Evolutionary conservation across 2,113 vertebrate species (phyloP), one percentile per base, ranked within the genome.

Genomic region (Todiramphus saurophagus): DNA sequence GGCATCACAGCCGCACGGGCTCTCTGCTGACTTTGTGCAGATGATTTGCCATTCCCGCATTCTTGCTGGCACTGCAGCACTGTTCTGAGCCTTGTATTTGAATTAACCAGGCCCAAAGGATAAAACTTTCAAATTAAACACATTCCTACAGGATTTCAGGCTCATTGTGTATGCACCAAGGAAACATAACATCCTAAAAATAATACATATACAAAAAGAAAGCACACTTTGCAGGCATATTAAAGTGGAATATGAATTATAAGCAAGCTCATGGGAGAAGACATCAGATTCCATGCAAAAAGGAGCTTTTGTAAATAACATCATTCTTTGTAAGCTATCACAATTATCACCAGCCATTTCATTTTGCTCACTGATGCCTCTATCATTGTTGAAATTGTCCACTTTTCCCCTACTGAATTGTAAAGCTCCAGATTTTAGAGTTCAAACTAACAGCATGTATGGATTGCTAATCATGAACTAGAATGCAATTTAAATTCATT

Each of bases 41-140:
- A 43, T 10, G 18, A 79, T 88, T 51, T 87, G 96, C 97, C 86
- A 4, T 74, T 62, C 68, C 93, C 1, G 63, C 95, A 73, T 95
- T 95, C 96, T 94, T 94, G 91, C 79, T 55, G 67, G 91, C 92
- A 16, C 94, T 85, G 93, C 90, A 69, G 95, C 96, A 28, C 94
- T 75, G 97, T 98, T 98, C 97, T 95, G 98, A 97, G 98, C 98
- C 96, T 97, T 91, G 68, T 98, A 97, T 98, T 99, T 99, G 99
- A 99, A 99, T 99, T 99, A 99, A 99, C 99, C 99, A 99, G 99
- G 98, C 99, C 99, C 99, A 99, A 98, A 99, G 99, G 99, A 99
- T 98, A 99, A 98, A 99, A 99, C 99, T 99, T 99, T 99, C 99
- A 99, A 99, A 99, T 99, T 98, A 99, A 98, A 99, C 98, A 98